Base-by-base conservation (phyloP, 2,113 vertebrate species). In the Peromyscus leucopus region DNA sequence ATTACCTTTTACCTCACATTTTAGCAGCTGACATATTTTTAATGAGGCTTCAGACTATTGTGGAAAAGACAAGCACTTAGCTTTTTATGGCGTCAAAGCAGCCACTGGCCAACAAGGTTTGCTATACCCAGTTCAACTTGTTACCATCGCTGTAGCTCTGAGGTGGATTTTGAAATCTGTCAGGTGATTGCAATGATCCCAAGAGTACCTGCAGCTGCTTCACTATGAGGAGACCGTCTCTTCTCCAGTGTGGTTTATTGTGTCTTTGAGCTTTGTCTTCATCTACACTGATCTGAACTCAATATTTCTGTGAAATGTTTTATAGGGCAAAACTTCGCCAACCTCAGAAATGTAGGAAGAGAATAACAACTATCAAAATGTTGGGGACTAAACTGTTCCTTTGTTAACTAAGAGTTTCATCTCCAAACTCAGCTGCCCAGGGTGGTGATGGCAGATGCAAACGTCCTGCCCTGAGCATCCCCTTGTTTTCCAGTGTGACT, bases 321-420 rank as follows among this genome's bases (percentile, higher is more conserved):
- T 61, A 42, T 46, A 31, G 22, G 12, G 19, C 3, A 21, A 87
- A 88, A 67, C 42, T 42, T 86, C 61, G 69, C 24, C 59, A 72
- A 74, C 15, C 69, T 51, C n/a, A 88, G 67, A 90, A 94, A 39
- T 65, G 3, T 21, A 92, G 36, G 15, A 75, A 80, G 55, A 92
- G 19, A 86, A 55, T 26, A 67, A 63, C 95, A 72, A 86, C 28
- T n/a, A 89, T 24, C 5, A 71, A 91, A 82, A 85, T 82, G 21
- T 9, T 89, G 42, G 76, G 2, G 19, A 76, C 63, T 31, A 57
- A 89, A 65, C 21, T 65, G 46, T 36, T 78, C 86, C 67, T 26
- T 36, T 79, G 15, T 96, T 97, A 93, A 91, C 51, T 89, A 76
- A 92, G 88, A 95, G 75, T 71, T 83, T 76, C 4, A 36, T 74